phyloP scores from a whole-genome alignment of 2,888 invertebrate genomes.

The Euproctis similis region DNA sequence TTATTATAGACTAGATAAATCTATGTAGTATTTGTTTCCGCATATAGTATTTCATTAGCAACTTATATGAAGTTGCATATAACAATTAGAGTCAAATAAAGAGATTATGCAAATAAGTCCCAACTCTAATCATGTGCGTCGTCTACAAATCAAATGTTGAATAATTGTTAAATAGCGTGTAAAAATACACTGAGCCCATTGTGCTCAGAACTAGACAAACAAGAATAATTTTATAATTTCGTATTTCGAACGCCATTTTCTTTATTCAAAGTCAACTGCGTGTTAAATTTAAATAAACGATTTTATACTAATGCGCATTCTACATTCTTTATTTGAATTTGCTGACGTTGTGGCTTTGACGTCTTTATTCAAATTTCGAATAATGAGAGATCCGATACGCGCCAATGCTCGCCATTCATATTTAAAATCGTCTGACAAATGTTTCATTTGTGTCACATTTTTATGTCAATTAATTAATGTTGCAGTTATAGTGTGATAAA shows the following conservation, averaged over 20 bases:
- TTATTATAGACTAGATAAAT: too few species aligned
- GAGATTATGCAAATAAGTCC: constrained; percentile 60
- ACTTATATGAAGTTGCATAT: too few species aligned
- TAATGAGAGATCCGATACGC: constrained; percentile 55
- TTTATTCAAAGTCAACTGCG: constrained; percentile 66
- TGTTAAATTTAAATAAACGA: constrained; percentile 72
- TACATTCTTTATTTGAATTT: constrained; percentile 57
- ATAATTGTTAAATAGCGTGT: constrained; percentile 70
- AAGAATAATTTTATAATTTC: constrained; percentile 54
- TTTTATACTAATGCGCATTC: constrained; percentile 39
- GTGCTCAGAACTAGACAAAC: constrained; percentile 49
- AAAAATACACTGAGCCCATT: constrained; percentile 44
- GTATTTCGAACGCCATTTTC: constrained; percentile 40
- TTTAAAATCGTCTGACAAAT: constrained; percentile 40
- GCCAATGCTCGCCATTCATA: constrained; percentile 49
- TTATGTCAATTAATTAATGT: constrained; percentile 34
- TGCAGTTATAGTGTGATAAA: constrained; percentile 22
- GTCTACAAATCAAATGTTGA: constrained; percentile 48
- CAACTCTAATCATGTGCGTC: constrained; percentile 49
- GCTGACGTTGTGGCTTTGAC: constrained; percentile 61
- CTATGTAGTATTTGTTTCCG: too few species aligned
- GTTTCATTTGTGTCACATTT: constrained; percentile 29
- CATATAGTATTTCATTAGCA: too few species aligned
- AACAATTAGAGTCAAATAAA: constrained; percentile 30
- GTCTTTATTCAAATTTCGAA: constrained; percentile 65